Base-by-base conservation (phyloP, 2,113 vertebrate species). In the Empidonax traillii region DNA sequence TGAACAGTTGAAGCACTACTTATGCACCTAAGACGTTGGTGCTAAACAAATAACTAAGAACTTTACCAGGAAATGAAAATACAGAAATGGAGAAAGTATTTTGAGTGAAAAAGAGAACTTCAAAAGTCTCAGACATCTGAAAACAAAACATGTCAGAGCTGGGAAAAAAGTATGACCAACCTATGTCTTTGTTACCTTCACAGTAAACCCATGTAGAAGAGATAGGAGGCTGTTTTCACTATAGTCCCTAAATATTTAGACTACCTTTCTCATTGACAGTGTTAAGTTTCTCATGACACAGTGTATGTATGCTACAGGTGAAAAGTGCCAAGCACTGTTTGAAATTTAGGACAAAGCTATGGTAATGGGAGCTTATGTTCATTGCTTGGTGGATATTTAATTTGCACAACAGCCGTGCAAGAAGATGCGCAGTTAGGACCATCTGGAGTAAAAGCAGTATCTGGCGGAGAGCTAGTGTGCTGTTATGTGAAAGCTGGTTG, bases 401-500 rank as follows among this genome's bases (percentile, higher is more conserved):
- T 31, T 52, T 46, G 39, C 12, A 37, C 1, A 11, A 44, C 22
- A 35, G 8, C 12, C 21, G 67, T 80, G 17, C 39, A 88, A 68
- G n/a, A 66, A 75, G 3, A 49, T 8, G 21, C 20, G 24, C 15
- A 17, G 4, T 31, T 63, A 10, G 39, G n/a, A 46, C 21, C 3
- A 25, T 73, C 35, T 83, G 56, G 58, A 88, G 35, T 61, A 85
- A 72, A 94, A 66, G 27, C 3, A 74, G 30, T 49, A 46, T 51
- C 43, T 73, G 52, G 37, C 53, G 97, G 92, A 96, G 74, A 61
- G 55, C 87, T 19, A 56, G 28, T 2, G 8, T 33, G 24, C 19
- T 67, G 23, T 35, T 92, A 85, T 61, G 7, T 84, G 44, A 94
- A 91, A 97, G 77, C 82, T 87, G 63, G 58, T 73, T 90, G 72